Evolutionary conservation across 2,113 vertebrate genomes (phyloP), one percentile per base, ranked within the genome.

Genomic region (Octodon degus): DNA sequence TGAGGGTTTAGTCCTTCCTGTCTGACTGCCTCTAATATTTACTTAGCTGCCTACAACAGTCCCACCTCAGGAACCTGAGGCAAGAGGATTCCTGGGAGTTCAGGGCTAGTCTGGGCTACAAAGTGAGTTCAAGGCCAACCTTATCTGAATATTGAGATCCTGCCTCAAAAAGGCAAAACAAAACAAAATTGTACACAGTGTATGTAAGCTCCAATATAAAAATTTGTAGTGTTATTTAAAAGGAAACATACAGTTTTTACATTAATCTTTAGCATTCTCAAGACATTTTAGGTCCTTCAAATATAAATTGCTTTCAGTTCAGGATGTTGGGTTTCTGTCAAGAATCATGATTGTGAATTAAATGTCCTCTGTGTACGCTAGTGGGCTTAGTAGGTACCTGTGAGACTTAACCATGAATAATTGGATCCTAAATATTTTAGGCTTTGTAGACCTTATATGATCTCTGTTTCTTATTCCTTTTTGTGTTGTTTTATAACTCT

Each of bases 291-390:
- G 20, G 6, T 84, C 43, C n/a, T 53, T 93, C 6, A 62, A 34
- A 11, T 96, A 20, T 88, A 81, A 76, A 91, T 94, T 90, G 86
- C 65, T 91, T 58, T 76, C 22, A 58, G 30, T 96, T 88, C 37
- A 40, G 27, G 40, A 85, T 70, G 50, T 40, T 68, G 50, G 70
- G n/a, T 50, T 94, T 91, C 70, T 94, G 40, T 65, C 53, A 90
- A 92, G 40, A 88, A 25, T 92, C 67, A 34, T 25, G 14, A 27
- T 82, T 81, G 10, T 76, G 83, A 55, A 7, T 65, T 77, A 22
- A 91, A 76, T 93, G 55, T 74, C 9, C n/a, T 85, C 12, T 37
- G 0, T 93, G 40, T 94, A 68, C 4, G 81, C 14, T 67, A 25
- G 17, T 90, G 60, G n/a, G 2, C 86, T 84, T 74, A 5, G 0